phyloP scores from a whole-genome alignment of 2,888 invertebrate species.

The Ariolimax columbianus region DNA sequence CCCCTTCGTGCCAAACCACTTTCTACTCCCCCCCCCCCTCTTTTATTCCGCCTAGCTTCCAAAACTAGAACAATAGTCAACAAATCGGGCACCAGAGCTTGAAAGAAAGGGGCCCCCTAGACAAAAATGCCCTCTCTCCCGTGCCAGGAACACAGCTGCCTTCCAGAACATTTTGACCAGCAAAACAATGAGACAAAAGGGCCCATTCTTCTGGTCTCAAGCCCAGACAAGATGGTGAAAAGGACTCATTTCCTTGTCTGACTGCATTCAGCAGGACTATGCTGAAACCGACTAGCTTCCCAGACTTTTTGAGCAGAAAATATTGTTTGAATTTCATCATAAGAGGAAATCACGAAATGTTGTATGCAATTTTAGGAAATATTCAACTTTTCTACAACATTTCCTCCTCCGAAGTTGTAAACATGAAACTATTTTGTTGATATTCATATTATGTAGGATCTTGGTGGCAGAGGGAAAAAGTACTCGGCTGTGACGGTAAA shows the following conservation, averaged over 20 bases:
- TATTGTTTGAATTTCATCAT: neutral
- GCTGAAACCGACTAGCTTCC: neutral
- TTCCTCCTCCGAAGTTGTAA: no score
- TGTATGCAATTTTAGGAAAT: neutral
- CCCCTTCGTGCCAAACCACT: neutral
- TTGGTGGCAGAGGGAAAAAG: no score
- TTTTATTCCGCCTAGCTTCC: neutral
- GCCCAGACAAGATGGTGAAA: constrained; percentile 12
- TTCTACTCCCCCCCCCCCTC: neutral
- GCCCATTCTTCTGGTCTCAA: constrained; percentile 24
- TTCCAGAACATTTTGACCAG: constrained; percentile 24
- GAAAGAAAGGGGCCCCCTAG: neutral
- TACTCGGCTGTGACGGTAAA: no score
- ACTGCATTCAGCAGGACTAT: neutral
- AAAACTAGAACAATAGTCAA: constrained; percentile 22
- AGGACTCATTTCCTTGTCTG: constrained; percentile 36
- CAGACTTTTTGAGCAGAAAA: neutral
- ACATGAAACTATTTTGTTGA: no score
- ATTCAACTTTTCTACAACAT: neutral
- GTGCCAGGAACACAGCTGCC: constrained; percentile 27
- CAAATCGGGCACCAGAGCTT: neutral
- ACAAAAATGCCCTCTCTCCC: neutral
- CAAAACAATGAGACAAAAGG: constrained; percentile 39
- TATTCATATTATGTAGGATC: no score
- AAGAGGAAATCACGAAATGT: neutral